Evolutionary conservation across 2,113 vertebrate species (phyloP), one percentile per base, ranked within the genome.

Genomic region (Diphyllodes magnificus): DNA sequence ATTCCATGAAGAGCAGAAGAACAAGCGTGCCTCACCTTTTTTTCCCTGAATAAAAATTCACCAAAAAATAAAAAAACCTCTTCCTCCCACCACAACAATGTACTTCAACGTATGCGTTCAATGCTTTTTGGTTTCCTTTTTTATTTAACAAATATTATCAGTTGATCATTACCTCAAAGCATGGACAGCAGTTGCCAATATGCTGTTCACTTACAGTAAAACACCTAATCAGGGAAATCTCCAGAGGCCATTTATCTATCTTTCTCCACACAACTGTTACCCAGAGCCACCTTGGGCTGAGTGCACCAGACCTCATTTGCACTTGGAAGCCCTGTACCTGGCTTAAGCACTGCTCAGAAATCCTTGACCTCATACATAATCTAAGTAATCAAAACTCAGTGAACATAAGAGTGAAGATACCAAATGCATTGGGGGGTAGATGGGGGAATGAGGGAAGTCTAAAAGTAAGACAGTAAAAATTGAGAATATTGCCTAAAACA

Each of bases 391-490:
- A 85, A 64, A 75, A 79, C 22, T 39, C 30, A 15, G 30, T 3
- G 8, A 87, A 37, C 25, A 27, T 15, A 54, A 44, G 28, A 35
- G 17, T 27, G 30, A 1, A 66, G 9, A 54, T 9, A 85, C 5
- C 37, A 70, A 73, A 85, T 35, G 63, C 9, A 53, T 1, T 2
- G 13, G 6, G 4, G 9, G 14, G 4, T 11, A 24, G 15, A 70
- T 0, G 0, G 17, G 16, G 31, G 28, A 17, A 18, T 18, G 42
- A 10, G 3, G 2, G 10, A 72, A 30, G 20, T 21, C 44, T n/a
- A 54, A 22, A 73, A 69, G 14, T 31, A 64, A 57, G 39, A 56
- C 21, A 64, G 14, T 30, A 91, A 59, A 33, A 83, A 70, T 31
- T 37, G 19, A 61, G 30, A 60, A 35, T 31, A 31, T 7, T 70